A percentile compares a stretch with the other conserved stretches of the same genome.
phyloP scores from a whole-genome alignment of 2,888 invertebrate species.

The Resseliella maxima region DNA sequence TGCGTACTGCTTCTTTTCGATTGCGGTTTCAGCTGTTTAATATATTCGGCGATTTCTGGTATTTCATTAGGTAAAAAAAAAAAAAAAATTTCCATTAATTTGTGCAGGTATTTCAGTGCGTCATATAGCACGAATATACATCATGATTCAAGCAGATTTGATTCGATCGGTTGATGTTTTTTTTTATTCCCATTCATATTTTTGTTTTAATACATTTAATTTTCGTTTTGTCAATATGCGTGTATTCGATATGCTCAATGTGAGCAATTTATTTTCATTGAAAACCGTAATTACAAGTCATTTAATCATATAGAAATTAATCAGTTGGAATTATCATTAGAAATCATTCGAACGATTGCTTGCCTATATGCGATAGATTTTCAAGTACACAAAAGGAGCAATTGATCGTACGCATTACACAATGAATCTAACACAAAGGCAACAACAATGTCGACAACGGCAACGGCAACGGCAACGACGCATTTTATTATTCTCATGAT shows the following conservation, averaged over 20 bases:
- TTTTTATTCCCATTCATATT: neutral
- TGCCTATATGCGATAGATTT: neutral
- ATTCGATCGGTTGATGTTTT: neutral
- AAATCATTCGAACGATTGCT: neutral
- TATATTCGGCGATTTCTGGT: neutral
- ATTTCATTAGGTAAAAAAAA: neutral
- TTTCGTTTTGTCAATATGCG: no score
- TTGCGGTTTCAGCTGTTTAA: no score
- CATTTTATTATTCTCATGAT: neutral
- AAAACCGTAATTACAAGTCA: no score
- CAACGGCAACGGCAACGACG: no score
- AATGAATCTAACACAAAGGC: neutral
- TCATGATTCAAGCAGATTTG: neutral
- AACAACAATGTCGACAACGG: no score
- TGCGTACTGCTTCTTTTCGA: no score
- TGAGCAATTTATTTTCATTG: no score
- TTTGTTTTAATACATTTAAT: no score
- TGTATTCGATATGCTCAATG: no score
- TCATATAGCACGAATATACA: neutral
- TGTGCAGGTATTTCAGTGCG: neutral
- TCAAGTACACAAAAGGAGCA: conserved; percentile 17
- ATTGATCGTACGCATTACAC: neutral
- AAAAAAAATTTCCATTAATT: neutral
- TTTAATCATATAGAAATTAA: no score
- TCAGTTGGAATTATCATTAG: neutral